Base-by-base conservation (phyloP, 2,888 invertebrate genomes). In the Abrostola triplasia region DNA sequence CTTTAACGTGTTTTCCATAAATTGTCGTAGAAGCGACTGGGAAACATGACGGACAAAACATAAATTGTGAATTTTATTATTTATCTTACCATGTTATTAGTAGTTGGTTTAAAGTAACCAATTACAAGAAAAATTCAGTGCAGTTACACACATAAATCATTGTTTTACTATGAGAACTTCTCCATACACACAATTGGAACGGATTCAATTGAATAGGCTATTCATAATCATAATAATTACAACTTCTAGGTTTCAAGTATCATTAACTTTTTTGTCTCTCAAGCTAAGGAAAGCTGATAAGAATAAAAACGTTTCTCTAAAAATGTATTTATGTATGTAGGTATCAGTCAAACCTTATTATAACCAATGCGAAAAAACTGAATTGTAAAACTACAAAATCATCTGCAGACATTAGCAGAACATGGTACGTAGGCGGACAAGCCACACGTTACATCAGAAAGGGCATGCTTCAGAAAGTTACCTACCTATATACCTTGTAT, bases 51-150 rank as follows among this genome's bases (percentile, higher is more conserved):
- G 47, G 13, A 24, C 1, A 1, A 24, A 9, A 0, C 9, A 5
- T 9, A 5, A 47, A 24, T 13, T 24, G 13, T 35, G 35, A 36
- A 47, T 13, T 40, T 48, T 40, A 5, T 7, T 47, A 0, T 9
- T 10, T 24, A 6, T n/a, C 5, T n/a, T n/a, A n/a, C 6, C 7
- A 12, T 24, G 9, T 24, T 47, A 47, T 8, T 24, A 24, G 24
- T 24, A 24, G 24, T 24, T 55, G 55, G 52, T 44, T 54, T 53
- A 8, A 44, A 13, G 42, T 38, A 40, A 12, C 9, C 54, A 51
- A 59, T 60, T 72, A 49, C 44, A 55, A 60, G 60, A 24, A 24
- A 24, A 2, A 24, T 24, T 24, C 24, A 2, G 24, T 24, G 24
- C 24, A 24, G 24, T 24, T 24, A 24, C 24, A 2, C 24, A 24